Base-by-base conservation (phyloP, 2,888 invertebrate genomes). In the Pollenia amentaria region DNA sequence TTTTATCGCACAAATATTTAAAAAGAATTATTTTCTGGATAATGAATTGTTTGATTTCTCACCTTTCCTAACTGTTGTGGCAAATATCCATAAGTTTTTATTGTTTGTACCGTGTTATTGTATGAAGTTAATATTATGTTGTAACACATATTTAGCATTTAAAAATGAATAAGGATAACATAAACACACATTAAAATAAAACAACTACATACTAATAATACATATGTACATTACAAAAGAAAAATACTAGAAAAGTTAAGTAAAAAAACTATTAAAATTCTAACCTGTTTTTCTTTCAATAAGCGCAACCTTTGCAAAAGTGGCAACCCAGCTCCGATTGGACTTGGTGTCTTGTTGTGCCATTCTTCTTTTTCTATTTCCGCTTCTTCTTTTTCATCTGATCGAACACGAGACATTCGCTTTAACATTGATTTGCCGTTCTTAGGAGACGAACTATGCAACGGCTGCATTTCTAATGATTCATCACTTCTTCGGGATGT, bases 271-370 rank as follows among this genome's bases (percentile, higher is more conserved):
- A 16, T 14, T 65, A 18, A 67, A 21, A 11, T 44, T 48, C 18
- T 51, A 51, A 96, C 96, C 94, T 97, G 97, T 93, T 97, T 97
- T 92, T 98, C 97, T 92, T 97, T 97, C 0, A 98, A 94, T 60
- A 97, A 94, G 90, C 97, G 96, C 72, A 98, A 93, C 81, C 97
- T 94, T 57, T 97, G 96, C 10, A 98, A 93, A 40, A 98, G 93
- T 0, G 97, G 98, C 76, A 97, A 93, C 0, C 98, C 98, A 6
- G 97, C 97, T 55, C 97, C 97, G 85, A 97, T 95, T 0, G 97
- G 97, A 72, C 97, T 97, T 78, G 95, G 94, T 62, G 95, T 94
- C 89, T 95, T 95, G 79, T 92, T 92, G 29, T 90, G 91, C 69
- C 90, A 83, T 95, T 95, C 88, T 44, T 91, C 91, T 73, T 90